These are phyloP conservation scores for Sinopyrophorus schimmeli DNA, from an alignment of 2,888 invertebrate genomes.

Conservation along the genomic window DNA sequence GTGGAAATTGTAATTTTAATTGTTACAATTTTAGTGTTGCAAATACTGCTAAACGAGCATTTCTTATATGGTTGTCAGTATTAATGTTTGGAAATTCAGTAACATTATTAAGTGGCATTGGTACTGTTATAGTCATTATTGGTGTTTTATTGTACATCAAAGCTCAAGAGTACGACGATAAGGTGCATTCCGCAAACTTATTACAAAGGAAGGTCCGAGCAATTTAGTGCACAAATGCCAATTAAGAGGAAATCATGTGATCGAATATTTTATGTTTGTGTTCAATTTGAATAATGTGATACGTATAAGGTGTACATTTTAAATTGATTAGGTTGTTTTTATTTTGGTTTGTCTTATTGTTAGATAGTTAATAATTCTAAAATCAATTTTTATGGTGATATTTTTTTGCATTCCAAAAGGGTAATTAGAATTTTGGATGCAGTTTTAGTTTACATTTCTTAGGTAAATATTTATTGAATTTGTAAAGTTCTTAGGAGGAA, in stretches of 20 bases:
- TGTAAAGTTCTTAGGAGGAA: too few species aligned
- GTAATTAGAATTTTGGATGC: too few species aligned
- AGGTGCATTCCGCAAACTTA: constrained; percentile 47
- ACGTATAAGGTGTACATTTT: constrained; percentile 7
- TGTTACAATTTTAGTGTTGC: constrained; percentile 65
- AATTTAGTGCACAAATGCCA: constrained; percentile 42
- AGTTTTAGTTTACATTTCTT: too few species aligned
- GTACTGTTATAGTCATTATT: constrained; percentile 69
- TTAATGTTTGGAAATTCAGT: constrained; percentile 75
- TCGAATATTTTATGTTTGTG: constrained; percentile 19
- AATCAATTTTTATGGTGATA: too few species aligned
- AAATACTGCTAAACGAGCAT: constrained; percentile 77
- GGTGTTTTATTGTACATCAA: constrained; percentile 77
- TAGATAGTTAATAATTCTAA: too few species aligned
- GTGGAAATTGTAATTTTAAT: too few species aligned
- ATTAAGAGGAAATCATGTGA: constrained; percentile 11
- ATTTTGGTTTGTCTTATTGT: too few species aligned
- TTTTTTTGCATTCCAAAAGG: too few species aligned
- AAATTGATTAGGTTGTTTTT: not conserved
- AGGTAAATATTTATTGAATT: too few species aligned
- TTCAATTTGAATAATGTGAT: constrained; percentile 18
- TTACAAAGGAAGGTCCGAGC: constrained; percentile 53
- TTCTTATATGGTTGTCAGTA: constrained; percentile 76
- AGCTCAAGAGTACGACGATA: constrained; percentile 65
- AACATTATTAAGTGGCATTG: constrained; percentile 71